Percentiles rank a stretch among this genome's conserved stretches.
These are phyloP conservation scores for Tryphoninae sp. DNA, from an alignment of 2,888 invertebrate genomes.

Conservation along the genomic window DNA sequence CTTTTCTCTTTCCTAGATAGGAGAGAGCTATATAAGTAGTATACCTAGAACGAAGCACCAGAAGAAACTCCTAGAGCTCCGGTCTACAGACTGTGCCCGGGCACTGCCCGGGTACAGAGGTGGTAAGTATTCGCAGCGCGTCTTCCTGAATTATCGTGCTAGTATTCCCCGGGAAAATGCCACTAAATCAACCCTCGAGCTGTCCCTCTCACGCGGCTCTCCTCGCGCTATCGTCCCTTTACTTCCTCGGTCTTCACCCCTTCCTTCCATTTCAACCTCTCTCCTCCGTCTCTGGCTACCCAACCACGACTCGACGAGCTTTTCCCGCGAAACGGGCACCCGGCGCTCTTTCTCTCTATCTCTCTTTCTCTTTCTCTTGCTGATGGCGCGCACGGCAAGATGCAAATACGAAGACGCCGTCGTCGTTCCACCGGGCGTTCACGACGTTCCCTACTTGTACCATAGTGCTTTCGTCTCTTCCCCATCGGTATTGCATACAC, in stretches of 20 bases:
- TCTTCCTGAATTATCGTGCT: slow-evolving; percentile 77
- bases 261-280: slow-evolving; percentile 37
- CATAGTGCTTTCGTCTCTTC: slow-evolving; percentile 33
- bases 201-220: slow-evolving; percentile 67
- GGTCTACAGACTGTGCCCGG: slow-evolving; percentile 25
- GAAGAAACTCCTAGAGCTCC: slow-evolving; percentile 20
- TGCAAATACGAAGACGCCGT: slow-evolving; percentile 68
- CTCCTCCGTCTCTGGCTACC: slow-evolving; percentile 35
- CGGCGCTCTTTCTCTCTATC: slow-evolving; percentile 23
- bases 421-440: slow-evolving; percentile 49
- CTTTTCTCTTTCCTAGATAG: slow-evolving; percentile 18
- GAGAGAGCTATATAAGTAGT: slow-evolving; percentile 37
- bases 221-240: slow-evolving; percentile 59
- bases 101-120: slow-evolving; percentile 60
- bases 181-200: slow-evolving; percentile 76
- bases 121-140: slow-evolving; percentile 77
- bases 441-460: slow-evolving; percentile 51
- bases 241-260: slow-evolving; percentile 49
- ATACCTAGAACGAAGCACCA: slow-evolving; percentile 13
- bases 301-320: slow-evolving; percentile 55
- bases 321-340: slow-evolving; percentile 40
- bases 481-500: slow-evolving; percentile 32
- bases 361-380: slow-evolving; percentile 3
- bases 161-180: slow-evolving; percentile 76
- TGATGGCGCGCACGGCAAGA: slow-evolving; percentile 59